These are phyloP conservation scores for Leucoma salicis DNA, from an alignment of 2,888 invertebrate genomes.

Conservation along the genomic window DNA sequence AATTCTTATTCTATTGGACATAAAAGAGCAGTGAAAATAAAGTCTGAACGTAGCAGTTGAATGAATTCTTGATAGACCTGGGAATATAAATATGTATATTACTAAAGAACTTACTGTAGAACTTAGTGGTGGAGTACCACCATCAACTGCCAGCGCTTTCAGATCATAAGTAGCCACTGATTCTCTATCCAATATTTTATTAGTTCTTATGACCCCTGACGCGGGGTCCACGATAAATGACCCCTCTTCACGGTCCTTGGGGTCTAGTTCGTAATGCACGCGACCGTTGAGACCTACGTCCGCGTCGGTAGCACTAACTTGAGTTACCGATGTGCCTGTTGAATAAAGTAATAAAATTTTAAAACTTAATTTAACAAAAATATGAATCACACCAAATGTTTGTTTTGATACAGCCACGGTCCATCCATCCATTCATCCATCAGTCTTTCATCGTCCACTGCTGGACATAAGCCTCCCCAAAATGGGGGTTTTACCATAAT, in stretches of 20 bases:
- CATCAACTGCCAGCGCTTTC: slow-evolving; percentile 93
- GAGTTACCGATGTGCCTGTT: slow-evolving; percentile 87
- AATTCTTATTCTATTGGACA: too few species aligned
- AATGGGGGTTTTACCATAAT: too few species aligned
- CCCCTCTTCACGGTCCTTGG: slow-evolving; percentile 90
- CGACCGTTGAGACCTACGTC: slow-evolving; percentile 94
- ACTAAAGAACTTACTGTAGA: slow-evolving; percentile 73
- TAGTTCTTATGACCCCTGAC: slow-evolving; percentile 95
- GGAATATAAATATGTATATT: too few species aligned
- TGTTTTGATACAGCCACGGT: too few species aligned
- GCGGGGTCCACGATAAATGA: slow-evolving; percentile 96
- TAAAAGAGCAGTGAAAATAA: too few species aligned
- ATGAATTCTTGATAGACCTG: too few species aligned
- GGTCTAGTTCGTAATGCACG: slow-evolving; percentile 89
- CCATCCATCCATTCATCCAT: too few species aligned
- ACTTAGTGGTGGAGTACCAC: slow-evolving; percentile 90
- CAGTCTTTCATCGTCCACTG: too few species aligned
- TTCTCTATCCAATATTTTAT: slow-evolving; percentile 95
- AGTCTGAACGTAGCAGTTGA: too few species aligned
- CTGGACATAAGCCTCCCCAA: too few species aligned
- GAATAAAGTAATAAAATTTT: background rate
- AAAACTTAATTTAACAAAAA: too few species aligned
- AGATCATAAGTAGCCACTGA: slow-evolving; percentile 92
- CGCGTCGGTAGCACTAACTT: slow-evolving; percentile 91
- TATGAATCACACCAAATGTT: too few species aligned